phyloP scores from a whole-genome alignment of 1,140 invertebrate species.

The Drosophila trapezifrons region DNA sequence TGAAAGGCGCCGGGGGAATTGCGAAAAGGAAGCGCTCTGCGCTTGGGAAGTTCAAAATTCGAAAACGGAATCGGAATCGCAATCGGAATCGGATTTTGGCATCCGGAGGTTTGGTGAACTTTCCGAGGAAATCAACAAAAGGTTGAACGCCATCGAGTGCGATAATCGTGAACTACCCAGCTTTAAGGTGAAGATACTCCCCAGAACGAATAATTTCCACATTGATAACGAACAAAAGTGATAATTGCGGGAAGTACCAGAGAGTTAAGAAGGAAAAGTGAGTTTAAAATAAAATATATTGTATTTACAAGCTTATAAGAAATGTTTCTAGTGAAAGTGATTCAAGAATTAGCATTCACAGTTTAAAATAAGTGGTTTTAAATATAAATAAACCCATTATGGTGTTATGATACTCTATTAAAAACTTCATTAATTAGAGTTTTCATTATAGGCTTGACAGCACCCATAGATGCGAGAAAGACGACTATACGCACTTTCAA shows the following conservation, averaged over 20 bases:
- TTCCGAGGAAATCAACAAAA: conserved; percentile 21
- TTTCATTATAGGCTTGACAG: too few relatives aligned
- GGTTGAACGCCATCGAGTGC: conserved; percentile 39
- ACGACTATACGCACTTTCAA: too few relatives aligned
- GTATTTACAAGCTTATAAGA: not conserved
- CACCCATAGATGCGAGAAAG: too few relatives aligned
- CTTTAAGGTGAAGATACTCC: not conserved
- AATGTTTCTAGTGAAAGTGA: not conserved
- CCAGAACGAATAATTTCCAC: not conserved
- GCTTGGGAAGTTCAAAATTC: conserved; percentile 39
- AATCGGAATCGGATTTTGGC: conserved; percentile 9
- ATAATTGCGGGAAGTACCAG: not conserved
- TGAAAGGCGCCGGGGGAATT: conserved; percentile 64
- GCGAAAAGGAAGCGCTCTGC: conserved; percentile 54
- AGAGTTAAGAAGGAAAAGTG: not conserved
- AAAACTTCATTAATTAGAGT: too few relatives aligned
- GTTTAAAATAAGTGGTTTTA: not conserved
- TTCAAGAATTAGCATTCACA: too few relatives aligned
- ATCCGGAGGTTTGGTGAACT: conserved; percentile 39
- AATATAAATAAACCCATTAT: not conserved
- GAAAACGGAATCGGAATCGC: conserved; percentile 20
- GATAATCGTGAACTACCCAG: conserved; percentile 10
- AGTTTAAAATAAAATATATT: not conserved
- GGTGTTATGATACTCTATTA: too few relatives aligned
- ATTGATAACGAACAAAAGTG: conserved; percentile 1